Conservation (phyloP, 2,797 vertebrate genomes). For the Gouania willdenowi region DNA sequence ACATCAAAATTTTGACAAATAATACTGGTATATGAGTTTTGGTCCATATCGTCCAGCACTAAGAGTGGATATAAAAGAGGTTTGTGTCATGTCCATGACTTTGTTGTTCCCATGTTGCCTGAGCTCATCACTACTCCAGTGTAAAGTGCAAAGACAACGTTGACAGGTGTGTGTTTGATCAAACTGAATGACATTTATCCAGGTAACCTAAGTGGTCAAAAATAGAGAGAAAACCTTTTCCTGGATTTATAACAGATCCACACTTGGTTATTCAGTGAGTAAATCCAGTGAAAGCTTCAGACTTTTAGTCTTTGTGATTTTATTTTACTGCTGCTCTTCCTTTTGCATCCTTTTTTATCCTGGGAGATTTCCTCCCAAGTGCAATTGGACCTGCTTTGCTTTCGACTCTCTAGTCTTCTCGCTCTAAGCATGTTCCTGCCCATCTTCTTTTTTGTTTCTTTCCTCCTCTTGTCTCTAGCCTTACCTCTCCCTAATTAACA, state of each 20-base stretch:
- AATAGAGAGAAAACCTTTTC: conserved; percentile 8
- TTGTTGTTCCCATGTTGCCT: conserved; percentile 41
- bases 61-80: conserved; percentile 40
- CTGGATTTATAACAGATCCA: conserved; percentile 20
- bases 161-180: conserved; percentile 55
- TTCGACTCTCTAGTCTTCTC: conserved; percentile 19
- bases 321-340: background rate
- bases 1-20: conserved; percentile 29
- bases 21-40: conserved; percentile 30
- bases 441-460: conserved; percentile 42
- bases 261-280: conserved; percentile 5
- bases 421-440: conserved; percentile 27
- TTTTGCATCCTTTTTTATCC: conserved; percentile 19
- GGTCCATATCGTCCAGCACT: conserved; percentile 40
- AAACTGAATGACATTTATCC: conserved; percentile 55
- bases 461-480: conserved; percentile 35
- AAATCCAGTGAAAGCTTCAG: too few species aligned
- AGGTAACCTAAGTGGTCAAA: conserved; percentile 42
- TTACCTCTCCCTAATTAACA: conserved; percentile 64
- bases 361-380: conserved; percentile 4
- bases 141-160: conserved; percentile 56
- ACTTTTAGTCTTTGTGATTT: too few species aligned
- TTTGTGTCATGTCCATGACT: conserved; percentile 60
- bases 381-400: conserved; percentile 4
- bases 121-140: conserved; percentile 35